phyloP scores from a whole-genome alignment of 2,888 invertebrate genomes.

The Thymelicus lineola region DNA sequence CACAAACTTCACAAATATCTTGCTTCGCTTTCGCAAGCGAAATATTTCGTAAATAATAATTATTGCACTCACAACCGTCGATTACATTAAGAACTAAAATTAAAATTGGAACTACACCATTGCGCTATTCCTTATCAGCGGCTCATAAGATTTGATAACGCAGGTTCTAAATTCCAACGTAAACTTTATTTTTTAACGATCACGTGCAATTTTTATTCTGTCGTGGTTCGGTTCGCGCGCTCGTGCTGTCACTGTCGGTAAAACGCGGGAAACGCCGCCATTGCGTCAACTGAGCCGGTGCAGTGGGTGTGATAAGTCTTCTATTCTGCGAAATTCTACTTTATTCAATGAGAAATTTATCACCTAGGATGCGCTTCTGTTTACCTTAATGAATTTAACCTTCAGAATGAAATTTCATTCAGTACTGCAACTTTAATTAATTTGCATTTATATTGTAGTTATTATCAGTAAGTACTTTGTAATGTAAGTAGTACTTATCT shows the following conservation, averaged over 20 bases:
- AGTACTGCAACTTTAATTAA: slow-evolving; percentile 18
- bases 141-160: slow-evolving; percentile 41
- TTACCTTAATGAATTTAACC: slow-evolving; percentile 24
- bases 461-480: slow-evolving; percentile 3
- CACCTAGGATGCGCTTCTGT: slow-evolving; percentile 8
- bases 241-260: slow-evolving; percentile 46
- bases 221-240: slow-evolving; percentile 47
- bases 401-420: slow-evolving; percentile 30
- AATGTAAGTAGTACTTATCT: too few relatives aligned
- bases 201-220: slow-evolving; percentile 46
- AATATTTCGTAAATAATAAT: slow-evolving; percentile 4
- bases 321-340: slow-evolving; percentile 39
- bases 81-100: slow-evolving; percentile 36
- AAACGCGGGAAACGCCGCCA: slow-evolving; percentile 45
- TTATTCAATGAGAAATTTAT: slow-evolving; percentile 33
- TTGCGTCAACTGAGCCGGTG: slow-evolving; percentile 44
- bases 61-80: slow-evolving; percentile 17
- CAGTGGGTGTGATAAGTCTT: slow-evolving; percentile 48
- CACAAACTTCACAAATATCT: slow-evolving; percentile 17
- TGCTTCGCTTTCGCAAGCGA: background rate
- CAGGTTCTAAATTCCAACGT: slow-evolving; percentile 27
- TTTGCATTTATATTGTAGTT: slow-evolving; percentile 34
- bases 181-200: slow-evolving; percentile 36
- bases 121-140: slow-evolving; percentile 28
- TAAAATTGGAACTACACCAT: slow-evolving; percentile 31